Conservation (phyloP, 1,140 invertebrate species). For the Plodia interpunctella region DNA sequence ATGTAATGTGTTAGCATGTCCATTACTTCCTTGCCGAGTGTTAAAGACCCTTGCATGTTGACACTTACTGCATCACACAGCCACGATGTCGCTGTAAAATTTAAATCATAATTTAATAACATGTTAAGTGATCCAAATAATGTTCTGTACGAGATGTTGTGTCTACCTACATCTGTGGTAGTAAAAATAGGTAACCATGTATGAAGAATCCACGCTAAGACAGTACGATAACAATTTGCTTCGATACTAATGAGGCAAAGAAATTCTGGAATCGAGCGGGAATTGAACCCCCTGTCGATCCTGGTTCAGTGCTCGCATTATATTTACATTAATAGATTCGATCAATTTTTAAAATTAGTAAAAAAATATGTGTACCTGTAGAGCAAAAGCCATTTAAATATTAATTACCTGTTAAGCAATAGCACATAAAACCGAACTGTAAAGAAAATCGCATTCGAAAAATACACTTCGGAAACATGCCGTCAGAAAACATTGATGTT, state of each 20-base stretch:
- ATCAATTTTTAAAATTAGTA: too few relatives aligned
- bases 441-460: neutral
- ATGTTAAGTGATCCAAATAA: too few relatives aligned
- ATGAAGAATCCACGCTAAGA: neutral
- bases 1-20: constrained; percentile 25
- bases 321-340: neutral
- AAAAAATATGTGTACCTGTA: too few relatives aligned
- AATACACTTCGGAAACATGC: neutral
- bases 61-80: constrained; percentile 30
- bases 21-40: constrained; percentile 44
- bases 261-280: too few relatives aligned
- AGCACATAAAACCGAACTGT: neutral
- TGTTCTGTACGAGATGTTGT: too few relatives aligned
- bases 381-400: too few relatives aligned
- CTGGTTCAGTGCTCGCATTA: too few relatives aligned
- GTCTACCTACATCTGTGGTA: too few relatives aligned
- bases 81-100: constrained; percentile 14
- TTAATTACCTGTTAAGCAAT: constrained; percentile 11
- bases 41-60: constrained; percentile 37
- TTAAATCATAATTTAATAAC: neutral
- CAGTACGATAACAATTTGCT: neutral
- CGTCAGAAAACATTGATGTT: neutral
- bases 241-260: too few relatives aligned
- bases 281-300: too few relatives aligned
- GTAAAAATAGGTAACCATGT: neutral